These are phyloP conservation scores for Sycobia sp. DNA, from an alignment of 1,140 invertebrate species.

Conservation along the genomic window DNA sequence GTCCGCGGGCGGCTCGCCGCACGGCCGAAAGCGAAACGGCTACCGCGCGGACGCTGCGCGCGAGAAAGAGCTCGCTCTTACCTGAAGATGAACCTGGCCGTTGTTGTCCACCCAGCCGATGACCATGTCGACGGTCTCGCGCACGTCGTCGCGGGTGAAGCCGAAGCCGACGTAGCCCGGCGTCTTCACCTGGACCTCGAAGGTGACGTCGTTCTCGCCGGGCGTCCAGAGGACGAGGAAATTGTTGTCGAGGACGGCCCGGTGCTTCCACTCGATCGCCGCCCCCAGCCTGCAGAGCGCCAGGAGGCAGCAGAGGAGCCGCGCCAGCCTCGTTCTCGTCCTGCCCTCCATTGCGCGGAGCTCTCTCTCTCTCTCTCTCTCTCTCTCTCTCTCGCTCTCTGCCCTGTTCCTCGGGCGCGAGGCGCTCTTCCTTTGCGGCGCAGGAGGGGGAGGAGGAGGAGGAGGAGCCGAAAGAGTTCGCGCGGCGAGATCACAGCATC, in stretches of 20 bases:
- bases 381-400: too few relatives aligned
- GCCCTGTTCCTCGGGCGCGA: too few relatives aligned
- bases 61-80: constrained; percentile 45
- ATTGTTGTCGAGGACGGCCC: constrained; percentile 59
- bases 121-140: constrained; percentile 73
- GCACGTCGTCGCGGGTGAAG: constrained; percentile 75
- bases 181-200: constrained; percentile 79
- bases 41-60: neutral
- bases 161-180: constrained; percentile 82
- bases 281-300: constrained; percentile 11
- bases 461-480: too few relatives aligned
- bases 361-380: too few relatives aligned
- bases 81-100: constrained; percentile 73
- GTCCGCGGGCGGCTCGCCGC: constrained; percentile 32
- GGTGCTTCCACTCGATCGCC: constrained; percentile 59
- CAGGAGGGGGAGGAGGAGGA: too few relatives aligned
- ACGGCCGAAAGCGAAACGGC: constrained; percentile 35
- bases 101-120: constrained; percentile 74
- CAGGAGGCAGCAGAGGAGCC: too few relatives aligned
- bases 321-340: too few relatives aligned
- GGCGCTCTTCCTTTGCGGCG: too few relatives aligned
- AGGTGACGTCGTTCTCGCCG: constrained; percentile 71
- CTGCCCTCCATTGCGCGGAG: too few relatives aligned
- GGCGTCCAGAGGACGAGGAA: constrained; percentile 63
- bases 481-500: constrained; percentile 47